Evolutionary conservation across 1,140 invertebrate genomes (phyloP), one percentile per base, ranked within the genome.

Genomic region (Cyrtorhinus lividipennis): DNA sequence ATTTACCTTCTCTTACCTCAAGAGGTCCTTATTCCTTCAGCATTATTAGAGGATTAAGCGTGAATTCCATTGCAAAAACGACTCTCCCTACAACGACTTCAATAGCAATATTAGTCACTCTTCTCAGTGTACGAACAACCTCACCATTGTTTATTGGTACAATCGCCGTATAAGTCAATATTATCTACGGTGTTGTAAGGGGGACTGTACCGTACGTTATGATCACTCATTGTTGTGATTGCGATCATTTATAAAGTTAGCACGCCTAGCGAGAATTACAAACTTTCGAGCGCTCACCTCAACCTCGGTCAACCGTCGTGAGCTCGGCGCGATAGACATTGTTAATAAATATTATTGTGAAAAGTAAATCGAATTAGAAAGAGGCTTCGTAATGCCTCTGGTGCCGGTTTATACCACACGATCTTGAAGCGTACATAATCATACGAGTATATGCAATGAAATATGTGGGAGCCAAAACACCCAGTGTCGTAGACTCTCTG

Each of bases 201-300:
- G 48, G 20, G 12, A 53, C 48, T 10, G 10, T 53, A 20, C 20
- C 48, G 48, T 53, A 53, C 48, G 48, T 53, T 53, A 53, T 53
- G 48, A 53, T 53, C 48, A 22, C 48, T 53, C 48, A 53, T 53
- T 53, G 48, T 53, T 53, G 48, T 53, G 48, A 53, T 53, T 22
- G 48, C 20, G 20, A 53, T 53, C 48, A 20, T 53, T 53, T 53
- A 53, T 53, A 38, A 5, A 38, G 5, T 5, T 38, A 38, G 30
- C 30, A 38, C 30, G 30, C 30, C 30, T 38, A 8, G 30, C 5
- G 5, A 15, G 30, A 38, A 38, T 38, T 38, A 38, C 30, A 5
- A 38, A 38, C 30, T 38, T 38, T 38, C 30, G 15, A 5, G 30
- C 30, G 5, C 30, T 38, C 30, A 15, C 30, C 48, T 53, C 10